These are phyloP conservation scores for Meganola albula DNA, from an alignment of 2,888 invertebrate genomes.

Conservation along the genomic window DNA sequence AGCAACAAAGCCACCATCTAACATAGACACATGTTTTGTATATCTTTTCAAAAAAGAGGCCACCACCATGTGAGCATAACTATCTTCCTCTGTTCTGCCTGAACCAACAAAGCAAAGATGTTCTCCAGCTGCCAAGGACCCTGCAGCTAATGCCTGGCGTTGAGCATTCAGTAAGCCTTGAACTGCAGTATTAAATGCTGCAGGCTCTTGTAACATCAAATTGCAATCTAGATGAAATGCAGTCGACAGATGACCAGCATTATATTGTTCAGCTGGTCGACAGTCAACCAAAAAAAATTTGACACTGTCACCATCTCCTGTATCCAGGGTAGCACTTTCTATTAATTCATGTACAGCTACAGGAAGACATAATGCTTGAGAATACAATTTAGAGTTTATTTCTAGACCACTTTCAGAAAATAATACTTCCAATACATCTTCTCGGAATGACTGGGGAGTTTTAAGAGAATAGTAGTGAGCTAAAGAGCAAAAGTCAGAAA, in stretches of 20 bases:
- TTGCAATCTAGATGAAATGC: constrained; percentile 99
- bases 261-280: constrained; percentile 97
- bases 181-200: constrained; percentile 95
- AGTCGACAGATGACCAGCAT: constrained; percentile 96
- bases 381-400: constrained; percentile 80
- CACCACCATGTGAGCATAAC: constrained; percentile 98
- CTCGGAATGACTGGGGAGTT: constrained; percentile 95
- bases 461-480: constrained; percentile 97
- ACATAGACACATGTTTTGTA: constrained; percentile 93
- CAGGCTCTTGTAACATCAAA: constrained; percentile 97
- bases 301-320: constrained; percentile 80
- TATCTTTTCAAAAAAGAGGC: constrained; percentile 97
- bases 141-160: constrained; percentile 89
- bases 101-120: constrained; percentile 96
- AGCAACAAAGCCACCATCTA: constrained; percentile 93
- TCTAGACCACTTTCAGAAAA: constrained; percentile 77
- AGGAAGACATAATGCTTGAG: constrained; percentile 95
- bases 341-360: constrained; percentile 96
- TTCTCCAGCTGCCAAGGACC: constrained; percentile 91
- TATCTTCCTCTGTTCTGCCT: constrained; percentile 95
- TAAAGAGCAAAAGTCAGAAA: constrained; percentile 96
- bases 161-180: constrained; percentile 94
- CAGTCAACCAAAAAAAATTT: constrained; percentile 98
- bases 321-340: constrained; percentile 85
- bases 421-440: constrained; percentile 84